Evolutionary conservation across 2,797 vertebrate genomes (phyloP).

Genomic region (Schizopygopsis malacanthus): DNA sequence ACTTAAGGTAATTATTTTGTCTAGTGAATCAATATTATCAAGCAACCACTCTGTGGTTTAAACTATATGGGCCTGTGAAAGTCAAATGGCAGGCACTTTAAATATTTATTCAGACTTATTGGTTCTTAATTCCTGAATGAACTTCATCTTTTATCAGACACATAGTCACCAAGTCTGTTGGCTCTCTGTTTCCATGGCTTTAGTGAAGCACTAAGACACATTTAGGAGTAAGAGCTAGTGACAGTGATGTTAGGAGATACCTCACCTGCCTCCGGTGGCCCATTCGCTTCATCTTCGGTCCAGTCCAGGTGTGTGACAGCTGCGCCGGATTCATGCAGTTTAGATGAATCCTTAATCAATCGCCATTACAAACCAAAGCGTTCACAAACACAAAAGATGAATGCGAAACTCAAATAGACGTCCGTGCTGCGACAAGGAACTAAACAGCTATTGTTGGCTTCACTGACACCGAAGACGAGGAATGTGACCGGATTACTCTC

Average conservation of each 20-base stretch:
- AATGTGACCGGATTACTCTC: slow-evolving; percentile 50
- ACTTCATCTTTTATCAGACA: not conserved
- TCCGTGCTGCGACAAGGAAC: slow-evolving; percentile 42
- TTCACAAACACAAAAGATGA: not conserved
- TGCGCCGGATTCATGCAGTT: not conserved
- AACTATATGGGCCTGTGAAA: not conserved
- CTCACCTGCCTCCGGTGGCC: slow-evolving; percentile 56
- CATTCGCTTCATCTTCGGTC: slow-evolving; percentile 5
- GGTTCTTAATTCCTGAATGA: not conserved
- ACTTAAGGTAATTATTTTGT: not conserved
- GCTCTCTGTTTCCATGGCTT: not conserved
- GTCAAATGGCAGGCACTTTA: not conserved
- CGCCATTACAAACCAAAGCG: not conserved
- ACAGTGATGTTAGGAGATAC: not conserved
- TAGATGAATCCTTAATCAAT: not conserved
- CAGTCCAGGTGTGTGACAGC: slow-evolving; percentile 11
- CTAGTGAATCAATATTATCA: not conserved
- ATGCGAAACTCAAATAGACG: not conserved
- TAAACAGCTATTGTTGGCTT: not conserved
- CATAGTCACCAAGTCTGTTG: too few relatives aligned
- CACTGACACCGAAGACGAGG: not conserved
- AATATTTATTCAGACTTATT: not conserved
- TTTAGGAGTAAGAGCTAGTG: not conserved
- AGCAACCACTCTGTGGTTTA: not conserved
- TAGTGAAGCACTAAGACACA: not conserved